Base-by-base conservation (phyloP, 2,888 invertebrate genomes). In the Epirrita christyi region DNA sequence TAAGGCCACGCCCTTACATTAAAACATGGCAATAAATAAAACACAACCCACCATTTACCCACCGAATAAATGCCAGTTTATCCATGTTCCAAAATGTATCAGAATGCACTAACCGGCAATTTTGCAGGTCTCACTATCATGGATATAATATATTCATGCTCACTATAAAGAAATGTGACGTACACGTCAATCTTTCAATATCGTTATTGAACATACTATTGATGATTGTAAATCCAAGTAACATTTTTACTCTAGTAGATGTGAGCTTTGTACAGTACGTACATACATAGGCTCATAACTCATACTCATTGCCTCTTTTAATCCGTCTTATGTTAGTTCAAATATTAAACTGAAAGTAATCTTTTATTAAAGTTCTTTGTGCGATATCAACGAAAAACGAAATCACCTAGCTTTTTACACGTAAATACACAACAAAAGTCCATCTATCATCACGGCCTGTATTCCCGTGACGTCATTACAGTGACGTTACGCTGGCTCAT, bases 391-490 rank as follows among this genome's bases (percentile, higher is more conserved):
- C 53, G 48, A 37, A 58, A 53, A 60, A 51, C 48, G 57, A 62
- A 51, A 59, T 62, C 46, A 43, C 50, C 47, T 53, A 40, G 52
- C 54, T 59, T 57, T 59, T 63, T 55, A 52, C 59, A 51, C 59
- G 46, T 49, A 46, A 52, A 44, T 60, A 52, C 4, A 21, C 21
- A 21, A 63, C 64, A 60, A 58, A 63, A 54, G 48, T 53, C 59
- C 46, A 68, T 68, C 66, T 60, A 68, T 68, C 66, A 68, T 63
- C 43, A 44, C 37, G 42, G 51, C 51, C 36, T 54, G 61, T 60
- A 60, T 54, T 65, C 55, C 53, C 43, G 63, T 64, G 67, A 67
- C 67, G 68, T 68, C 64, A 62, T 59, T 40, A 56, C 47, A 36
- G 59, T 61, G 57, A 66, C 66, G 63, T 64, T 66, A 61, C 48